These are phyloP conservation scores for Ceratoteleas bidentatus DNA, from an alignment of 1,140 invertebrate genomes.

Conservation along the genomic window DNA sequence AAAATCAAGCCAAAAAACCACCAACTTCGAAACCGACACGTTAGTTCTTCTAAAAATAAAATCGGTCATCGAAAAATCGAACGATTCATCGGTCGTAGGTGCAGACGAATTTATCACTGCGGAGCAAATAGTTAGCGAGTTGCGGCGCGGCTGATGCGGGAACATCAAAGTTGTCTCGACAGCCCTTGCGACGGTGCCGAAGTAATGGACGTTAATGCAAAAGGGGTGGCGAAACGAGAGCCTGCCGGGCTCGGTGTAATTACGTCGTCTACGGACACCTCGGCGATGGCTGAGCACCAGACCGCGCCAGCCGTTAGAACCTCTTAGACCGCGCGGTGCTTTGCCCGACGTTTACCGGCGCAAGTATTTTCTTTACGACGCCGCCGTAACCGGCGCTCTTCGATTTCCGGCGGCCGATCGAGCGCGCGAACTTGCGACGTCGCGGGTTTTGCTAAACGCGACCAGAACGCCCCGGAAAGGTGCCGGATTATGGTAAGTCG, in stretches of 20 bases:
- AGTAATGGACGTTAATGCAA: conserved; percentile 65
- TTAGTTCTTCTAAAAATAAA: too few relatives aligned
- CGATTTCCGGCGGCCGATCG: too few relatives aligned
- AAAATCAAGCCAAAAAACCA: too few relatives aligned
- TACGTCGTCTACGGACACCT: conserved; percentile 68
- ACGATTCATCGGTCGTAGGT: conserved; percentile 27
- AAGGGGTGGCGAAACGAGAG: conserved; percentile 65
- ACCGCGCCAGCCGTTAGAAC: conserved; percentile 49
- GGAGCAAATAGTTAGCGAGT: conserved; percentile 52
- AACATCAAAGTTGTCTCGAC: conserved; percentile 67
- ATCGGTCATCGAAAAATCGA: conserved; percentile 5
- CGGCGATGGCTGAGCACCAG: conserved; percentile 59
- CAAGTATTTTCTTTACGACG: background rate
- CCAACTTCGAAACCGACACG: too few relatives aligned
- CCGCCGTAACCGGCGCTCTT: background rate
- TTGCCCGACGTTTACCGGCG: background rate
- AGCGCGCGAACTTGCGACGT: too few relatives aligned
- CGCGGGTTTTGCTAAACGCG: too few relatives aligned
- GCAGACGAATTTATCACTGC: conserved; percentile 46
- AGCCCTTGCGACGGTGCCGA: conserved; percentile 59
- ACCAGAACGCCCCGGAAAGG: too few relatives aligned
- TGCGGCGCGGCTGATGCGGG: conserved; percentile 52
- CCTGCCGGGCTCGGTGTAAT: conserved; percentile 61
- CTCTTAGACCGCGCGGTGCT: conserved; percentile 40
- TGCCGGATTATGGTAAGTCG: too few relatives aligned